Conservation (phyloP, 2,888 invertebrate genomes). For the Epinotia demarniana region DNA sequence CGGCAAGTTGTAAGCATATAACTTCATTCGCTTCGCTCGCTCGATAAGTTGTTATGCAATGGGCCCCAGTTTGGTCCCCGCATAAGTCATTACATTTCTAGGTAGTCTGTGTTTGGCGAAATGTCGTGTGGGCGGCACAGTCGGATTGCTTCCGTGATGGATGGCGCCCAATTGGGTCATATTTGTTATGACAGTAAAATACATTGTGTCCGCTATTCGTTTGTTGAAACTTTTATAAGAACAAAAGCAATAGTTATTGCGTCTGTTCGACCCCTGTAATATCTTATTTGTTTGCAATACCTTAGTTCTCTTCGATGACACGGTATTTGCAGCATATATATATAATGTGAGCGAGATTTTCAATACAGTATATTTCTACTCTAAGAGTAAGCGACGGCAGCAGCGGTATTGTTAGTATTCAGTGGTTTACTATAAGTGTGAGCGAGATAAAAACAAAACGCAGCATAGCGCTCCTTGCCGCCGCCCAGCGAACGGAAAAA, state of each 20-base stretch:
- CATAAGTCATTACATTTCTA: too few relatives aligned
- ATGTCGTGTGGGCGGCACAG: neutral
- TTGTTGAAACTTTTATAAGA: neutral
- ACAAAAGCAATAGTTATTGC: too few relatives aligned
- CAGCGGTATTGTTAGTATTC: too few relatives aligned
- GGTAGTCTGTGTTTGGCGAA: neutral
- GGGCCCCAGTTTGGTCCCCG: too few relatives aligned
- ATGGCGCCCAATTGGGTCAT: constrained; percentile 12
- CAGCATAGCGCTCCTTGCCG: too few relatives aligned
- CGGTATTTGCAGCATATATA: neutral
- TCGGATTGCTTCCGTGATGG: constrained; percentile 6
- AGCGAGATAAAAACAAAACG: too few relatives aligned
- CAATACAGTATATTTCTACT: neutral
- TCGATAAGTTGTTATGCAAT: too few relatives aligned
- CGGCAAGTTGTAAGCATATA: too few relatives aligned
- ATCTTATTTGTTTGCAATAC: constrained; percentile 1
- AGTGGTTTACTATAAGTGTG: too few relatives aligned
- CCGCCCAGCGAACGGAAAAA: too few relatives aligned
- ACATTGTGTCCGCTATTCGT: neutral
- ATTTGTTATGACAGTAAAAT: constrained; percentile 7
- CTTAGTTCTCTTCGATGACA: neutral
- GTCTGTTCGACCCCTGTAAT: neutral
- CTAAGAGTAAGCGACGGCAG: too few relatives aligned
- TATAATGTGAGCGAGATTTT: neutral
- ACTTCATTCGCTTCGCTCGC: too few relatives aligned